Percentiles rank a stretch among this genome's conserved stretches.
Evolutionary conservation across 2,888 invertebrate genomes (phyloP).

Genomic region (Xestia sexstrigata): DNA sequence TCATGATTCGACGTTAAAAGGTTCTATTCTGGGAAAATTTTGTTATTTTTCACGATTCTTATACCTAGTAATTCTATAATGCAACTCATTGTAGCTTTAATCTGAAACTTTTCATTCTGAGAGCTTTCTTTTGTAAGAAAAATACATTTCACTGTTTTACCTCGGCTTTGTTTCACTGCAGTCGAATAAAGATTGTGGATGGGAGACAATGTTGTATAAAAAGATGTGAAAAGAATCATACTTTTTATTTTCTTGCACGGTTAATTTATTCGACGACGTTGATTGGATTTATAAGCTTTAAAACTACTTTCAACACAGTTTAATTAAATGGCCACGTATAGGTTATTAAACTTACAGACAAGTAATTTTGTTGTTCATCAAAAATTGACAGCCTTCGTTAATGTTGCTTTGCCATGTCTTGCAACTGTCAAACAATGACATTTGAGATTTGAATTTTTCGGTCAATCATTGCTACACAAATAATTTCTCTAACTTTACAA

Average conservation of each 20-base stretch:
- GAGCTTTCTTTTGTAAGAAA: conserved; percentile 4
- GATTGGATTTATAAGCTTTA: background rate
- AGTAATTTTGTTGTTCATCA: background rate
- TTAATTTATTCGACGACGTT: background rate
- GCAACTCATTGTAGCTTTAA: background rate
- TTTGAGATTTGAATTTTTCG: background rate
- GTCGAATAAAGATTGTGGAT: conserved; percentile 18
- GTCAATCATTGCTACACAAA: background rate
- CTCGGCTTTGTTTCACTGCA: conserved; percentile 30
- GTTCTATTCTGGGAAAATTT: conserved; percentile 15
- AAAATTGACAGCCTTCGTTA: background rate
- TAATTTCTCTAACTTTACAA: background rate
- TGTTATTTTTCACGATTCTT: background rate
- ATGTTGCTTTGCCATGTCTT: background rate
- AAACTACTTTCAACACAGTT: background rate
- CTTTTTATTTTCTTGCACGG: background rate
- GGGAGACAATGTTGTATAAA: background rate
- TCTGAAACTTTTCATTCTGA: background rate
- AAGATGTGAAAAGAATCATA: background rate
- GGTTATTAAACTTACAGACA: background rate
- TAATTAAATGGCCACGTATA: background rate
- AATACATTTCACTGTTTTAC: conserved; percentile 22
- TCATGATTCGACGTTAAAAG: conserved; percentile 44
- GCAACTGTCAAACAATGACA: background rate
- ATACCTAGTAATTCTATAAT: background rate